Evolutionary conservation across 2,888 invertebrate genomes (phyloP), one percentile per base, ranked within the genome.

Genomic region (Pecten maximus): DNA sequence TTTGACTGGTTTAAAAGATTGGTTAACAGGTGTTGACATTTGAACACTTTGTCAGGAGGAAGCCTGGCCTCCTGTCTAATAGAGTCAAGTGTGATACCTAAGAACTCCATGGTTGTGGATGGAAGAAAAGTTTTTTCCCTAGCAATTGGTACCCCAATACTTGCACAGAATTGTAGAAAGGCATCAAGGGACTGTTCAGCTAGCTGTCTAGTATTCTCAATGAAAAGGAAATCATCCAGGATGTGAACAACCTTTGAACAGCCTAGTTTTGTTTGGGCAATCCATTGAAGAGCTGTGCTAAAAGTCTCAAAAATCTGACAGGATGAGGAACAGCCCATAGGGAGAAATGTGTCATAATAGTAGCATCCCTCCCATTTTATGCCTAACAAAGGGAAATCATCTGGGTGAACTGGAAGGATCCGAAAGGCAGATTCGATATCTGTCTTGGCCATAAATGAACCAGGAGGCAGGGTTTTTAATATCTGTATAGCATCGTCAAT

Each of bases 171-270:
- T 0, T 48, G 19, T 8, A 90, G 23, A 87, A 91, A 91, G 4
- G 35, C 23, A 8, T 48, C 8, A 6, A 91, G 40, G 19, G 44
- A 35, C 15, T 35, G 23, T n/a, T 74, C 8, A 35, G 87, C 87
- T 40, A n/a, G 1, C 6, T 54, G 74, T 2, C 39, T 35, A 6
- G 89, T n/a, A 40, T 40, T 86, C 19, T 89, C 89, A 10, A 92
- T 87, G 39, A 92, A 90, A 6, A 92, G 74, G 88, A 92, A 92
- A 40, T 91, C 92, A 90, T 92, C 92, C 2, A 91, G 40, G 15
- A 92, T 86, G 88, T 92, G 92, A n/a, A 90, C 88, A 23, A 92
- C 89, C 19, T n/a, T n/a, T 23, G 39, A 19, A 40, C 35, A 48
- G 0, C 88, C 90, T 0, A 89, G 48, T 87, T 91, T 92, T 2